Base-by-base conservation (phyloP, 2,113 vertebrate species). In the Panurus biarmicus region DNA sequence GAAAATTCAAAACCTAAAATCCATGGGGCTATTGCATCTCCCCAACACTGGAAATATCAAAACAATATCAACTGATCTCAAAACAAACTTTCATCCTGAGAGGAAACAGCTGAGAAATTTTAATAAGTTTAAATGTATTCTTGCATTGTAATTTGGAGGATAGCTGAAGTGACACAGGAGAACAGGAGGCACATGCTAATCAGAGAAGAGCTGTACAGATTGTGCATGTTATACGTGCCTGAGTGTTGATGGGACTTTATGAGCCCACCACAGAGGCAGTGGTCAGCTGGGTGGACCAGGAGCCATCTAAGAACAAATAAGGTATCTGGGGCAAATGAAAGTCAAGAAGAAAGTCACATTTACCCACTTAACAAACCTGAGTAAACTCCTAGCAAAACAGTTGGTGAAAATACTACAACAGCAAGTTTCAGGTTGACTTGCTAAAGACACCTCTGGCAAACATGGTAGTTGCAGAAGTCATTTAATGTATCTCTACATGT, bases 371-470 rank as follows among this genome's bases (percentile, higher is more conserved):
- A 51, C 29, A 26, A 58, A 44, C 45, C 33, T 85, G 57, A 85
- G 38, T 42, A 70, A 71, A 64, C 47, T 73, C 51, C 58, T 56
- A 83, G 16, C 54, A 28, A 77, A 93, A 35, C 72, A 66, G 67
- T 77, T 74, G 57, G 69, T 77, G 51, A 80, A 89, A 69, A 76
- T 85, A 80, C 24, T 73, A 51, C 11, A 77, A 74, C 75, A 96
- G 56, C 13, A 6, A 86, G 88, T 95, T 93, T 95, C 90, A 47
- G 51, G 72, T 77, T 96, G 92, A 90, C 88, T 90, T 70, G 72
- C 56, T 84, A 51, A 70, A 93, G 69, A 48, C 33, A 26, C 51
- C 84, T 62, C 60, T 80, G 86, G 47, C 48, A 92, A 95, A 88
- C 64, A 83, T 83, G 53, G 50, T 44, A 31, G 69, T 38, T 85